phyloP scores from a whole-genome alignment of 2,888 invertebrate genomes.

The Sycophila texana region DNA sequence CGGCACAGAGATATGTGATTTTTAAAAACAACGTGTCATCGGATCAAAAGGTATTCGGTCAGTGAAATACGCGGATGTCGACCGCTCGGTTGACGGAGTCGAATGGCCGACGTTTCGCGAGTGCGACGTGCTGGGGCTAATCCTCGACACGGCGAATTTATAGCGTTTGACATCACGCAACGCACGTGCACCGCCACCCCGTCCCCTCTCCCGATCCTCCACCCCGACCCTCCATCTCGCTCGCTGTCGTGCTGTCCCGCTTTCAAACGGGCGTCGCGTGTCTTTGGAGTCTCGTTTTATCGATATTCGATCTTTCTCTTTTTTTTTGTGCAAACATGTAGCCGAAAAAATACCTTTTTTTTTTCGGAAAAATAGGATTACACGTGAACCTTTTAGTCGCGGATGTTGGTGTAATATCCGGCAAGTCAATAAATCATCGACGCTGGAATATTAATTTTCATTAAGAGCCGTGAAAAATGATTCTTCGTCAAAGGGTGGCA shows the following conservation, averaged over 20 bases:
- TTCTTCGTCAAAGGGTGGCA: too few species aligned
- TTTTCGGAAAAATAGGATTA: background rate
- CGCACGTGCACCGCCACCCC: background rate
- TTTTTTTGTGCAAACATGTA: background rate
- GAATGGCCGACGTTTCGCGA: constrained; percentile 29
- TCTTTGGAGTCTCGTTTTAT: constrained; percentile 25
- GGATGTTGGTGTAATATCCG: background rate
- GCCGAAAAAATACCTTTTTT: constrained; percentile 3
- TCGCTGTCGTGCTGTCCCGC: background rate
- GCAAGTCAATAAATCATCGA: background rate
- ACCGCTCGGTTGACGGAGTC: constrained; percentile 34
- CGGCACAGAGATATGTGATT: constrained; percentile 51
- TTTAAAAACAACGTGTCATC: constrained; percentile 57
- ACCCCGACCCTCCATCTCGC: background rate
- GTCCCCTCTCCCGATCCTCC: background rate
- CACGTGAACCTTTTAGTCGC: background rate
- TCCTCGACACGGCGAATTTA: constrained; percentile 52
- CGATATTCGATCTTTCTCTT: constrained; percentile 32
- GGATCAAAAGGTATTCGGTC: constrained; percentile 55
- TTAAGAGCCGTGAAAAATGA: too few species aligned
- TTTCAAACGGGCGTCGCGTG: background rate
- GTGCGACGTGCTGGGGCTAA: constrained; percentile 22
- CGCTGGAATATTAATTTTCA: background rate
- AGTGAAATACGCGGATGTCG: constrained; percentile 49
- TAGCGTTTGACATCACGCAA: constrained; percentile 50